phyloP scores from a whole-genome alignment of 2,888 invertebrate genomes.

The Plagiodera versicolora region DNA sequence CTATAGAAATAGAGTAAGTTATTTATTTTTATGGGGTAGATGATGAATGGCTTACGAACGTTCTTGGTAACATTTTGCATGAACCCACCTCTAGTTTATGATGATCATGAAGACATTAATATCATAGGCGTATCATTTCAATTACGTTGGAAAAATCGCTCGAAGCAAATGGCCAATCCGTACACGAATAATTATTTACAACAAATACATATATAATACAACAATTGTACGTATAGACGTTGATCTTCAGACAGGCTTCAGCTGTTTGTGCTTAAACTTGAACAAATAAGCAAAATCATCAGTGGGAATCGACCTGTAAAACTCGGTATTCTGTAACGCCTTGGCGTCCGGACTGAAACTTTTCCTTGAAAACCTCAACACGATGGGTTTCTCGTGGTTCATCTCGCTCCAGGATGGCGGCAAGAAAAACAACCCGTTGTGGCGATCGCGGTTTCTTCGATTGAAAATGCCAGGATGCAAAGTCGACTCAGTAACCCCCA shows the following conservation, averaged over 20 bases:
- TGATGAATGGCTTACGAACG: too few relatives aligned
- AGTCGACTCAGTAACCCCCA: conserved; percentile 16
- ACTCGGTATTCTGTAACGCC: conserved; percentile 39
- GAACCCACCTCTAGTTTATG: too few relatives aligned
- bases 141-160: too few relatives aligned
- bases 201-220: background rate
- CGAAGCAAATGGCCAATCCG: background rate
- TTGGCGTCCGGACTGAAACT: conserved; percentile 37
- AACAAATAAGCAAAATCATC: conserved; percentile 48
- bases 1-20: too few relatives aligned
- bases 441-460: conserved; percentile 42
- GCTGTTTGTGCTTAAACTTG: conserved; percentile 41
- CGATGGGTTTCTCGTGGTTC: conserved; percentile 44
- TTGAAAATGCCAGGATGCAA: conserved; percentile 19
- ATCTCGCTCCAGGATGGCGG: conserved; percentile 41
- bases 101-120: too few relatives aligned
- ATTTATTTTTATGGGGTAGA: too few relatives aligned
- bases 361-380: conserved; percentile 47
- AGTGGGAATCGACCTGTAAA: conserved; percentile 45
- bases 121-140: too few relatives aligned
- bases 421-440: conserved; percentile 40
- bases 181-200: background rate
- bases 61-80: too few relatives aligned
- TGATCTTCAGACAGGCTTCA: background rate
- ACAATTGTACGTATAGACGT: background rate